Percentiles rank a stretch among this genome's conserved stretches.
These are phyloP conservation scores for Indri indri DNA, from an alignment of 2,113 vertebrate genomes.

Conservation along the genomic window DNA sequence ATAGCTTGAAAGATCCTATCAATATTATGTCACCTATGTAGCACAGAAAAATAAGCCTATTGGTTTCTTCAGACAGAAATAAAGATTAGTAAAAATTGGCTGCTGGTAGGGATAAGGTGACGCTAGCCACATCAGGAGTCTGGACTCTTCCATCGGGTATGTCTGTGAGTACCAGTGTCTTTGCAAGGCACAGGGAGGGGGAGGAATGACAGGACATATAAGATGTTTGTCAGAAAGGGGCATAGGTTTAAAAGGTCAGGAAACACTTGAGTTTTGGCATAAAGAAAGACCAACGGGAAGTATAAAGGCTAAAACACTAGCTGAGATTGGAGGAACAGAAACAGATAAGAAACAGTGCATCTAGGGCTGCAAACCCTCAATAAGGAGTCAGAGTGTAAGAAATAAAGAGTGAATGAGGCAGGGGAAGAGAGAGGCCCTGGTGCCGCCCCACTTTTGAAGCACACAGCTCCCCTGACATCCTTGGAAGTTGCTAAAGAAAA, in stretches of 20 bases:
- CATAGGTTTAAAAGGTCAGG: neutral
- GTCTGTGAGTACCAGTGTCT: neutral
- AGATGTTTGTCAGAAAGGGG: neutral
- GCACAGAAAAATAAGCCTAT: neutral
- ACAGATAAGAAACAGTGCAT: neutral
- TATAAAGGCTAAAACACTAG: neutral
- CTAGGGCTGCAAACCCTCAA: neutral
- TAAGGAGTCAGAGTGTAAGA: neutral
- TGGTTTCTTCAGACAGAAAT: neutral
- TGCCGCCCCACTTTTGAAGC: neutral
- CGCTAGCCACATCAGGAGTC: neutral
- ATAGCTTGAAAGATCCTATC: neutral
- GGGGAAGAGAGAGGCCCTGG: neutral
- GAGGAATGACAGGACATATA: neutral
- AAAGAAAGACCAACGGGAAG: neutral
- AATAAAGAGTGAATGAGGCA: neutral
- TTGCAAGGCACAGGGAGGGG: neutral
- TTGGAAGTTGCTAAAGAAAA: neutral
- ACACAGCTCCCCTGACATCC: neutral
- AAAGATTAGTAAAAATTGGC: neutral
- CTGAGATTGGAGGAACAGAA: neutral
- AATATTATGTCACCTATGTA: neutral
- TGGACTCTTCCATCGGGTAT: neutral
- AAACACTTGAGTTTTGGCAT: neutral
- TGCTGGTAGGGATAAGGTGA: neutral